Conservation (phyloP, 2,797 vertebrate genomes). For the Argya squamiceps region DNA sequence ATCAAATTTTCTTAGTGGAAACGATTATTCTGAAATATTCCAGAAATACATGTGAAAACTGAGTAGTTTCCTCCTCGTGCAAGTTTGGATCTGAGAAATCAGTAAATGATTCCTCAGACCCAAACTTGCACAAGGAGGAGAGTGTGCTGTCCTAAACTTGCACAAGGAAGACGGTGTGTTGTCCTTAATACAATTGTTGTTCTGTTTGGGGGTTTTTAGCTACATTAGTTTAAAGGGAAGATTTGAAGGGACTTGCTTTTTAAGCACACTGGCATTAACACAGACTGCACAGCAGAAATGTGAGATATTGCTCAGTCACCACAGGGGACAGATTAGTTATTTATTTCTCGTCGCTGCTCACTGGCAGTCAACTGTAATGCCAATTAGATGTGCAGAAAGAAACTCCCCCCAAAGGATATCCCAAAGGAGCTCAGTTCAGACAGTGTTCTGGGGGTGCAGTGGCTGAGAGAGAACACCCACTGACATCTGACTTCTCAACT, state of each 20-base stretch:
- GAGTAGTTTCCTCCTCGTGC: neutral
- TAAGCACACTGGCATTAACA: neutral
- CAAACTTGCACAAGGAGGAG: too few species aligned
- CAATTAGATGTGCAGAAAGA: neutral
- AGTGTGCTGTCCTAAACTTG: too few species aligned
- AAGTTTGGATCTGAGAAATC: neutral
- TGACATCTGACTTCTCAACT: neutral
- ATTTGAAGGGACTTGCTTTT: neutral
- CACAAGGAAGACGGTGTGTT: neutral
- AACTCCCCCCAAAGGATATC: neutral
- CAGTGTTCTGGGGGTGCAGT: neutral
- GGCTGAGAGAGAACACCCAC: neutral
- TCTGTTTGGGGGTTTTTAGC: neutral
- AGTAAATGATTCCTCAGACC: neutral
- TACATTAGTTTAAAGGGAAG: neutral
- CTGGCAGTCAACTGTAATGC: slow-evolving; percentile 1
- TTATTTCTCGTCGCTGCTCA: slow-evolving; percentile 10
- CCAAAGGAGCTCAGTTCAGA: neutral
- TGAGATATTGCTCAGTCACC: neutral
- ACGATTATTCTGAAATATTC: neutral
- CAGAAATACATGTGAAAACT: neutral
- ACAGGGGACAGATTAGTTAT: neutral
- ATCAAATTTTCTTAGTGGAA: neutral
- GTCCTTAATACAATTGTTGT: neutral
- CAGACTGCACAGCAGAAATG: neutral